A percentile compares a stretch with the other conserved stretches of the same genome.
Evolutionary conservation across 1,140 invertebrate genomes (phyloP).

Genomic region (Caligus rogercresseyi): DNA sequence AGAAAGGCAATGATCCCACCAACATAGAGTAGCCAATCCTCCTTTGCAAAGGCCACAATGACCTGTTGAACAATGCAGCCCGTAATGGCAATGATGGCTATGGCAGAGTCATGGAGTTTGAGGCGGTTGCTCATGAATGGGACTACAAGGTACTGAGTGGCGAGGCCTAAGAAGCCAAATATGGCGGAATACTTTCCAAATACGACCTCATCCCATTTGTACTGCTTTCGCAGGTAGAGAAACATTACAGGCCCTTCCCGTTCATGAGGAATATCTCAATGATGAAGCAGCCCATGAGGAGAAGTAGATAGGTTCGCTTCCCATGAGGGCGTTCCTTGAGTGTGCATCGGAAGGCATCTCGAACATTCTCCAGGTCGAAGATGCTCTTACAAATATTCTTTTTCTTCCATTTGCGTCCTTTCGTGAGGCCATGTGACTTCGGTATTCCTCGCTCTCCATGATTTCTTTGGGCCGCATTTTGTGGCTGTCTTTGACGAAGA

Average conservation of each 20-base stretch:
- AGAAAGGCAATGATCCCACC: constrained; percentile 10
- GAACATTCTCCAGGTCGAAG: constrained; percentile 12
- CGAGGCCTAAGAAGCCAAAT: constrained; percentile 13
- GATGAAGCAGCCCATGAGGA: constrained; percentile 1
- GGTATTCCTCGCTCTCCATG: background rate
- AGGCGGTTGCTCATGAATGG: constrained; percentile 1
- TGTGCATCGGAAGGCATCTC: background rate
- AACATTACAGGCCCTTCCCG: constrained; percentile 16
- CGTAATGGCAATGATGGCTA: constrained; percentile 7
- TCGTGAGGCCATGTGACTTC: background rate
- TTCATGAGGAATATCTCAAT: constrained; percentile 18
- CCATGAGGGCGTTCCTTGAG: constrained; percentile 10
- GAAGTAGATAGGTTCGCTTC: constrained; percentile 6
- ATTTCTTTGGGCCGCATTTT: constrained; percentile 7
- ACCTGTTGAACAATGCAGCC: background rate
- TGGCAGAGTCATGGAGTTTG: constrained; percentile 16
- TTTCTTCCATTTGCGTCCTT: background rate
- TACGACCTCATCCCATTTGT: constrained; percentile 8
- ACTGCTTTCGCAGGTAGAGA: constrained; percentile 13
- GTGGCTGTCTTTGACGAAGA: constrained; percentile 13
- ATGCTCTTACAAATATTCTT: constrained; percentile 6
- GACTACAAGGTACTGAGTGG: constrained; percentile 17
- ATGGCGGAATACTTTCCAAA: constrained; percentile 15
- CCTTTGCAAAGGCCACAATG: background rate
- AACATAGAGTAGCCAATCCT: constrained; percentile 11